Evolutionary conservation across 2,113 vertebrate genomes (phyloP).

Genomic region (Cinclus cinclus): DNA sequence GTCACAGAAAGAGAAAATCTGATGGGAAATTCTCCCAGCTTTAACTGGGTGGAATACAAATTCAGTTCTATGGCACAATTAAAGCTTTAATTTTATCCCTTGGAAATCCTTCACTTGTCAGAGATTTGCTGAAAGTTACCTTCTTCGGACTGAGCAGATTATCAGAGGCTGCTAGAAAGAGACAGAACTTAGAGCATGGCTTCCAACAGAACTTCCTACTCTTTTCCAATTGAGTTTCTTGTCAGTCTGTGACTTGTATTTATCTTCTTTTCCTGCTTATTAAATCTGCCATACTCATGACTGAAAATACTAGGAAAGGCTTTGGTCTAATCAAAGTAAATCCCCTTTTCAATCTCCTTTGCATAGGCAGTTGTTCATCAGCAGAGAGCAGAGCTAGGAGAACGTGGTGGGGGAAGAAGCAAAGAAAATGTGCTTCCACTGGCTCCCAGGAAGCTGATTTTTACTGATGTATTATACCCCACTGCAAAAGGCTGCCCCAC

Average conservation of each 20-base stretch:
- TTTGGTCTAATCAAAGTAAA: conserved; percentile 44
- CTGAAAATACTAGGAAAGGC: not conserved
- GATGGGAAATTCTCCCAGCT: not conserved
- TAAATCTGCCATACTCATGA: not conserved
- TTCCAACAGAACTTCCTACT: not conserved
- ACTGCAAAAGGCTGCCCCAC: not conserved
- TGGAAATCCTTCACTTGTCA: conserved; percentile 9
- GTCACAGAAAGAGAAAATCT: not conserved
- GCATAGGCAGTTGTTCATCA: not conserved
- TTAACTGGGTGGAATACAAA: not conserved
- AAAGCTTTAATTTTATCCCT: not conserved
- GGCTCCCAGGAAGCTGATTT: not conserved
- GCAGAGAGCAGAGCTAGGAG: not conserved
- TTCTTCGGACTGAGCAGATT: not conserved
- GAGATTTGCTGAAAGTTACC: not conserved
- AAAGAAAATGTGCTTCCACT: not conserved
- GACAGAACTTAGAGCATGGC: not conserved
- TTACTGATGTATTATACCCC: not conserved
- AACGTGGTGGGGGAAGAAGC: not conserved
- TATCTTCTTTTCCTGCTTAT: conserved; percentile 31
- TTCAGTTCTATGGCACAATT: not conserved
- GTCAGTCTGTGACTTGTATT: not conserved
- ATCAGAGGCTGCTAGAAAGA: not conserved
- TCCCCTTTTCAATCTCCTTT: conserved; percentile 20
- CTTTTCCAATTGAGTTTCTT: not conserved